Base-by-base conservation (phyloP, 2,797 vertebrate species). In the Rhinophrynus dorsalis region DNA sequence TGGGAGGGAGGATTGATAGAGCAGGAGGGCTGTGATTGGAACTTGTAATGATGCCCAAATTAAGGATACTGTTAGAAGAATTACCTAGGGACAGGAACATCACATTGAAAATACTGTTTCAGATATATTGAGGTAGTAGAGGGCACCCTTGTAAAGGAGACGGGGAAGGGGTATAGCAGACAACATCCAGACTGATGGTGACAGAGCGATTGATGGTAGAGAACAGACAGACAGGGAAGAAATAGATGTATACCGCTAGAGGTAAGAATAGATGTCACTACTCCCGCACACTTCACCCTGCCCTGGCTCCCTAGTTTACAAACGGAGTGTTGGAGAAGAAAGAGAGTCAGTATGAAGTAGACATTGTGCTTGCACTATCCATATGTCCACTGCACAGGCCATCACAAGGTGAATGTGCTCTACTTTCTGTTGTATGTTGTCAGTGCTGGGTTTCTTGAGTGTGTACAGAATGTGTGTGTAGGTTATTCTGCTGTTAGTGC, bases 21-120 rank as follows among this genome's bases (percentile, higher is more conserved):
- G 26, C 17, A 42, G 17, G 50, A 38, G 29, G 17, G 48, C 30
- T 30, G 58, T 44, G 68, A 47, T 12, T 21, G 55, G 52, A 67
- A 21, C 18, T 59, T 12, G 59, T 42, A 63, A 57, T 56, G 59
- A 71, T 63, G 51, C 57, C 50, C 68, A 71, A 27, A 71, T 57
- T 37, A 57, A 71, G 42, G 23, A 45, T 20, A 44, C 40, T 35
- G 32, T 35, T 12, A 10, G 6, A 35, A 6, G 35, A 37, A 33
- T 20, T 48, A 24, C 33, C 50, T 52, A 35, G 26, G 50, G 63
- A 55, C 32, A 52, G 62, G 23, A 26, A 10, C 24, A 63, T 23
- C 30, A 38, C 40, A 37, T 8, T 4, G 13, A 15, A 21, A 45
- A 51, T 12, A 20, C 23, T 21, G 35, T 26, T 40, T 47, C 47